Percentiles rank a stretch among this genome's conserved stretches.
phyloP scores from a whole-genome alignment of 2,113 vertebrate genomes.

The Chlamydotis undulata region DNA sequence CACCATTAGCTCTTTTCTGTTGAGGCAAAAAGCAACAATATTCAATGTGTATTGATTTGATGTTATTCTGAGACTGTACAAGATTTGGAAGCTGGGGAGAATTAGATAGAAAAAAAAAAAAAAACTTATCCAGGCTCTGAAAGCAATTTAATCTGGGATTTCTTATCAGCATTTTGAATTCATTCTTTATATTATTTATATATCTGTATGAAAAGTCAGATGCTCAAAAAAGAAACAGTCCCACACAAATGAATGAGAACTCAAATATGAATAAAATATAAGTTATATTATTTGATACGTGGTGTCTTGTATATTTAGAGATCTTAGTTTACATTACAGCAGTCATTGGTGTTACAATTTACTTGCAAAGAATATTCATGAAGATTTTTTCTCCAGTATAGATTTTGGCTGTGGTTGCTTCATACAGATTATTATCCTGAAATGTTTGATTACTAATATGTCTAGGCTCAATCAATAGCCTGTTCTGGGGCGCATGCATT shows the following conservation, averaged over 20 bases:
- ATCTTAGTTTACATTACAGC: background rate
- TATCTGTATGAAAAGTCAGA: background rate
- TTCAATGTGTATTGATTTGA: conserved; percentile 46
- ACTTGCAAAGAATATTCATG: background rate
- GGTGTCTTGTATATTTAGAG: background rate
- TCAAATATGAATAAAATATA: background rate
- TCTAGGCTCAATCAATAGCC: background rate
- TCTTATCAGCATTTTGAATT: background rate
- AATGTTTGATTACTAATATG: background rate
- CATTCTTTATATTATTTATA: background rate
- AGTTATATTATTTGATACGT: background rate
- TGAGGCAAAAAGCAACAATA: conserved; percentile 4
- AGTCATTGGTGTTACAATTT: background rate
- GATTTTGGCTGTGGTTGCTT: background rate
- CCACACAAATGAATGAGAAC: background rate
- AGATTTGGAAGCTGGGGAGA: background rate
- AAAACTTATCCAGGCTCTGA: background rate
- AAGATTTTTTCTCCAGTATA: background rate
- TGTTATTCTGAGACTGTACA: conserved; percentile 34
- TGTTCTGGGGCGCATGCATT: accelerated
- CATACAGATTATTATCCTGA: background rate
- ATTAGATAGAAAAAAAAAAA: background rate
- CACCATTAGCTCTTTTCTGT: conserved; percentile 24
- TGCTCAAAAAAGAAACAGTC: background rate
- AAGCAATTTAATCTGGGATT: background rate